Conservation (phyloP, 2,113 vertebrate species). For the Oenanthe oenanthe region DNA sequence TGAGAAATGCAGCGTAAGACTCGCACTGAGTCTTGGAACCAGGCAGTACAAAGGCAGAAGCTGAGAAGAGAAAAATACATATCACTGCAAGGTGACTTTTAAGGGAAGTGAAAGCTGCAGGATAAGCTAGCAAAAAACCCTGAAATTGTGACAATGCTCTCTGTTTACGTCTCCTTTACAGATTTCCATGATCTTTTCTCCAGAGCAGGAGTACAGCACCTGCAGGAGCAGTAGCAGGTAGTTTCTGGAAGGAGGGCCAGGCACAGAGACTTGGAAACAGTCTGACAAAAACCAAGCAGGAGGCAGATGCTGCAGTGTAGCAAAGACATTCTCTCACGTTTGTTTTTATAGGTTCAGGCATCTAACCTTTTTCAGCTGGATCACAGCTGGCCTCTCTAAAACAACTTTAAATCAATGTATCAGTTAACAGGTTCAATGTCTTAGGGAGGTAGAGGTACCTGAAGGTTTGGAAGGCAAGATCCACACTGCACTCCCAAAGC, state of each 20-base stretch:
- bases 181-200: neutral
- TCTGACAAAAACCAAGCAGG: neutral
- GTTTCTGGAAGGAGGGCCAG: neutral
- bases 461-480: slow-evolving; percentile 31
- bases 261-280: neutral
- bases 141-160: neutral
- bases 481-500: slow-evolving; percentile 10
- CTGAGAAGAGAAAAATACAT: neutral
- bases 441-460: neutral
- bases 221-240: neutral
- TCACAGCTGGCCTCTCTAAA: slow-evolving; percentile 12
- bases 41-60: neutral
- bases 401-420: slow-evolving; percentile 46
- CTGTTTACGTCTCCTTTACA: neutral
- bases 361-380: slow-evolving; percentile 33
- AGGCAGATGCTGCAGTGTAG: neutral
- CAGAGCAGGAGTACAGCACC: neutral
- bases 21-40: neutral
- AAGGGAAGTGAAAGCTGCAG: neutral
- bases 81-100: neutral
- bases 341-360: slow-evolving; percentile 34
- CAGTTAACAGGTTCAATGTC: slow-evolving; percentile 41
- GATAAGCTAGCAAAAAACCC: neutral
- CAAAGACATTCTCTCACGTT: neutral
- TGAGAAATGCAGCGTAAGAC: neutral